Conservation (phyloP, 64 coral and sea anemone species). For the Montipora foliosa region DNA sequence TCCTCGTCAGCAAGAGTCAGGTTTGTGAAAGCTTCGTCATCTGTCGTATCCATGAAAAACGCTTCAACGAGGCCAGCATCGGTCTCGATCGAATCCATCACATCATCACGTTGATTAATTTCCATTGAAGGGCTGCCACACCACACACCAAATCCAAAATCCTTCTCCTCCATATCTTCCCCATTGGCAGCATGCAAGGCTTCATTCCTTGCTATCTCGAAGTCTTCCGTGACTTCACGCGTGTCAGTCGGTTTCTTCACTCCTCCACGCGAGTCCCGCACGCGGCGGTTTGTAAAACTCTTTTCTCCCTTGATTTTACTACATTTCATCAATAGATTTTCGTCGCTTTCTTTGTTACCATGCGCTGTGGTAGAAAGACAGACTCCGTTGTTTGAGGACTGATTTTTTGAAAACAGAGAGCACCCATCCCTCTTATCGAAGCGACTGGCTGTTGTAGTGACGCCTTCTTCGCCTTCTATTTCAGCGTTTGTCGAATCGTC, state of each 20-base stretch:
- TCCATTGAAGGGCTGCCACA: slow-evolving; percentile 13
- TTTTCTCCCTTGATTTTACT: neutral
- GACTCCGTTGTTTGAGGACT: neutral
- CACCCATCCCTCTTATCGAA: neutral
- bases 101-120: slow-evolving; percentile 5
- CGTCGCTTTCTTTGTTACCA: neutral
- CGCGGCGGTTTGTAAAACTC: neutral
- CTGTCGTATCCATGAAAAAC: slow-evolving; percentile 26
- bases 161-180: neutral
- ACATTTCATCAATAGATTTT: neutral
- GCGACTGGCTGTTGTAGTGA: neutral
- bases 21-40: slow-evolving; percentile 48
- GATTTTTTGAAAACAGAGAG: neutral
- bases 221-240: neutral
- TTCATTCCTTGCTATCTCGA: neutral
- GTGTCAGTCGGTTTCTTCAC: neutral
- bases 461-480: neutral
- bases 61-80: slow-evolving; percentile 18
- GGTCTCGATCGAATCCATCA: neutral
- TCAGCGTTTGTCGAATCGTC: slow-evolving; percentile 22
- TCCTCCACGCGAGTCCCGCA: neutral
- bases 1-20: neutral
- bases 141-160: slow-evolving; percentile 21
- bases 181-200: neutral
- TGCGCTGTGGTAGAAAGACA: neutral